phyloP scores from a whole-genome alignment of 2,888 invertebrate genomes.

The Diabrotica balteata region DNA sequence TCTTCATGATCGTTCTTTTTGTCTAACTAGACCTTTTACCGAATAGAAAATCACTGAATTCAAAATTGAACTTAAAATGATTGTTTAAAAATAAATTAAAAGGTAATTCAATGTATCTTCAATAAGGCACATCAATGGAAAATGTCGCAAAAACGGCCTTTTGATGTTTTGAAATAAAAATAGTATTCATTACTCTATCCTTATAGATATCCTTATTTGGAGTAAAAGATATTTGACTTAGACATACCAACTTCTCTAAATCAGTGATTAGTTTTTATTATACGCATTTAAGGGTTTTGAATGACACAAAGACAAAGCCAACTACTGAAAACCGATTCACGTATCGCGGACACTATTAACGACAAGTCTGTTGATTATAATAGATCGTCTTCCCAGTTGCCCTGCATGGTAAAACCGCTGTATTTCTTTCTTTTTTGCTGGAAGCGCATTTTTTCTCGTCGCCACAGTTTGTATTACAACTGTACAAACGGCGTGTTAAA shows the following conservation, averaged over 20 bases:
- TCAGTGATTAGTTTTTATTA: conserved; percentile 13
- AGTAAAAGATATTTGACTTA: conserved; percentile 7
- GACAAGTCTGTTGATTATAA: conserved; percentile 35
- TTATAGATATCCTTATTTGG: conserved; percentile 1
- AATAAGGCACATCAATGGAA: no score
- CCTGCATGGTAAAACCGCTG: conserved; percentile 37
- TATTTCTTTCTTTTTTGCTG: conserved; percentile 30
- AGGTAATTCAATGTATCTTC: no score
- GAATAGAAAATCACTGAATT: no score
- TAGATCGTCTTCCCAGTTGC: conserved; percentile 37
- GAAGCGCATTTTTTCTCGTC: conserved; percentile 19
- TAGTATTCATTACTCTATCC: background rate
- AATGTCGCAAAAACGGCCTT: no score
- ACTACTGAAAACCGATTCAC: conserved; percentile 24
- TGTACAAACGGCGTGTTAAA: conserved; percentile 37
- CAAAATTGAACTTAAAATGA: no score
- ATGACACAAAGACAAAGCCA: conserved; percentile 13
- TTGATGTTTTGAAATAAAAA: conserved; percentile 1
- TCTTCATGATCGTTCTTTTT: no score
- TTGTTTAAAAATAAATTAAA: no score
- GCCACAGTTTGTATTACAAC: conserved; percentile 41
- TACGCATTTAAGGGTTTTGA: conserved; percentile 7
- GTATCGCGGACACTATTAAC: conserved; percentile 32
- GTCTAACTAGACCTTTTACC: no score
- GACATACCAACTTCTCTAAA: conserved; percentile 9